Evolutionary conservation across 2,797 vertebrate species (phyloP).

Genomic region (Sebastes kiyomatsui): DNA sequence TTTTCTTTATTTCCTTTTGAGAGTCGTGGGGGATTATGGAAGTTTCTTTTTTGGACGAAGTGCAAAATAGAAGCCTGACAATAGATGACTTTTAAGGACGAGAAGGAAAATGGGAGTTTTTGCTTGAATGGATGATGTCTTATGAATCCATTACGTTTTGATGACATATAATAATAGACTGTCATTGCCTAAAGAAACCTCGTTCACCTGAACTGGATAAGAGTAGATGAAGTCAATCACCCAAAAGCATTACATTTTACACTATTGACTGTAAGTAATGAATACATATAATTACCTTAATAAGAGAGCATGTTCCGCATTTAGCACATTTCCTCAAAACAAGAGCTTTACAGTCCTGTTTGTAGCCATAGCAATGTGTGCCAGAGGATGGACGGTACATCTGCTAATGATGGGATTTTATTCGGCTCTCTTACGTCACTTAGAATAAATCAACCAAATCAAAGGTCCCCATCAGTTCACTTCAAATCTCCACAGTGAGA

Average conservation of each 20-base stretch:
- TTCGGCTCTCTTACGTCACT: neutral
- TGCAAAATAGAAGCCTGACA: neutral
- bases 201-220: neutral
- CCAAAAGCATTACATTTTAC: neutral
- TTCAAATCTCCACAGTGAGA: neutral
- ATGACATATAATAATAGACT: constrained; percentile 3
- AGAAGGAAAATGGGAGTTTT: neutral
- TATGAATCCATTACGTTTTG: neutral
- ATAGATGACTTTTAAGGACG: neutral
- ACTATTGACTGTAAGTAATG: neutral
- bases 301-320: neutral
- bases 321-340: neutral
- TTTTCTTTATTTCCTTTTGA: constrained; percentile 24
- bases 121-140: neutral
- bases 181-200: neutral
- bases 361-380: neutral
- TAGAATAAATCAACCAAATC: neutral
- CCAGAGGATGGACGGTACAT: neutral
- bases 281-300: neutral
- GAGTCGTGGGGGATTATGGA: neutral
- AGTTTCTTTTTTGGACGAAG: constrained; percentile 6
- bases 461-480: neutral
- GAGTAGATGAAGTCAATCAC: neutral
- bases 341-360: neutral
- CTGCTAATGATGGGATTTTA: neutral